Evolutionary conservation across 2,113 vertebrate species (phyloP).

Genomic region (Stegastes partitus): DNA sequence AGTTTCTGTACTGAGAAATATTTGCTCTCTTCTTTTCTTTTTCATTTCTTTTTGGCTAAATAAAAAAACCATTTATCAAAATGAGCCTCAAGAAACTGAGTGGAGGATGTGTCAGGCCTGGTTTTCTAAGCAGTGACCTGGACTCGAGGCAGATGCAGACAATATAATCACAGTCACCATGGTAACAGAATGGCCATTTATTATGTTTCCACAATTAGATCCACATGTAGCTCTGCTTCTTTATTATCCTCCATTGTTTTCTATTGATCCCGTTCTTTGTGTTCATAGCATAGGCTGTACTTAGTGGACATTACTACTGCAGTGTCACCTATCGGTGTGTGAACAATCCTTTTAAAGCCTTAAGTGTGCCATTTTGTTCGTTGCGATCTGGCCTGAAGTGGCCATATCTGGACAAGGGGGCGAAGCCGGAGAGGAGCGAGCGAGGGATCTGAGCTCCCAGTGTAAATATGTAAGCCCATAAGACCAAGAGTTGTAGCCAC

Average conservation of each 20-base stretch:
- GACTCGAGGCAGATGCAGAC: slow-evolving; percentile 15
- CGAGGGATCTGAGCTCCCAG: too few relatives aligned
- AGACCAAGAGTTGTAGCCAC: too few relatives aligned
- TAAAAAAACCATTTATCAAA: too few relatives aligned
- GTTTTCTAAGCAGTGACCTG: slow-evolving; percentile 37
- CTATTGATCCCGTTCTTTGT: slow-evolving; percentile 34
- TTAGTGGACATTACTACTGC: too few relatives aligned
- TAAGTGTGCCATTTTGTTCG: too few relatives aligned
- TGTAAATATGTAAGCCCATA: too few relatives aligned
- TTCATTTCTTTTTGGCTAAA: background rate
- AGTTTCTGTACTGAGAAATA: background rate
- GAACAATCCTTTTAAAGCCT: too few relatives aligned
- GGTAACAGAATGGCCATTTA: slow-evolving; percentile 48
- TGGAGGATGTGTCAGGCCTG: background rate
- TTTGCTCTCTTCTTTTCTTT: background rate
- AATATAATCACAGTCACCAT: slow-evolving; percentile 57
- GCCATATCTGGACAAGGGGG: too few relatives aligned
- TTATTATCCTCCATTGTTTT: slow-evolving; percentile 34
- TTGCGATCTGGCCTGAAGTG: too few relatives aligned
- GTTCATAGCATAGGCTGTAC: too few relatives aligned
- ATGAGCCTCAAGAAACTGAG: background rate
- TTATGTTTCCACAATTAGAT: slow-evolving; percentile 42
- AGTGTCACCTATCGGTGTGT: too few relatives aligned
- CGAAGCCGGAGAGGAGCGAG: too few relatives aligned
- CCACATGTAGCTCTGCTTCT: slow-evolving; percentile 4